phyloP scores from a whole-genome alignment of 1,140 invertebrate genomes.

The Idris sp. region DNA sequence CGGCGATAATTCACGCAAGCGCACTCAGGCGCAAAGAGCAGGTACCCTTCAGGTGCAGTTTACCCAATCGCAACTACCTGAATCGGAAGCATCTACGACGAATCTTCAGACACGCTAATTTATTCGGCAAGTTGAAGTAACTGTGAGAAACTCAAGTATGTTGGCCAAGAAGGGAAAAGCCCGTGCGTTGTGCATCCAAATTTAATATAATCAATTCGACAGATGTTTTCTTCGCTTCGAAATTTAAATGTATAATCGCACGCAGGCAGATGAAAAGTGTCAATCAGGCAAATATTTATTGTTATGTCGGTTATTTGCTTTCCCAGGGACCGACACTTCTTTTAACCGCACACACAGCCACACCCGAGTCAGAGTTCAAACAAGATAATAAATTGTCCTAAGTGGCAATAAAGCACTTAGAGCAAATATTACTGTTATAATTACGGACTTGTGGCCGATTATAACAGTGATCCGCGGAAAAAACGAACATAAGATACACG shows the following conservation, averaged over 20 bases:
- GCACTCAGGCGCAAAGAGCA: constrained; percentile 41
- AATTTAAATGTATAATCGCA: constrained; percentile 25
- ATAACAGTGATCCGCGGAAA: constrained; percentile 37
- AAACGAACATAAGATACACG: no score
- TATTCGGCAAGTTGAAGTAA: constrained; percentile 72
- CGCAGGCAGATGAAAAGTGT: constrained; percentile 1
- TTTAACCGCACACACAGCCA: constrained; percentile 38
- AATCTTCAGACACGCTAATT: constrained; percentile 68
- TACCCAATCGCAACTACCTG: constrained; percentile 62
- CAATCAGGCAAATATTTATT: constrained; percentile 14
- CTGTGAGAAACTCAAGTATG: no score
- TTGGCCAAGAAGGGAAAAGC: no score
- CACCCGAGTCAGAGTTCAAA: constrained; percentile 70
- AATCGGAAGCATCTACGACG: constrained; percentile 61
- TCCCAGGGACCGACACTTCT: constrained; percentile 13
- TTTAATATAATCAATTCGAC: constrained; percentile 61
- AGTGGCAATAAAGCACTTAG: constrained; percentile 62
- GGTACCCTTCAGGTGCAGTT: constrained; percentile 63
- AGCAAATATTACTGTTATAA: constrained; percentile 67
- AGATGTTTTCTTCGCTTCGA: constrained; percentile 27
- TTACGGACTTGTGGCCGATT: constrained; percentile 58
- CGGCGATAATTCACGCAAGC: constrained; percentile 28
- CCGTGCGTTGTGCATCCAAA: constrained; percentile 59
- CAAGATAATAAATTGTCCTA: constrained; percentile 64
- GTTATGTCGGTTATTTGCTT: not conserved